phyloP scores from a whole-genome alignment of 2,797 vertebrate species.

The Oryzias dopingdopingensis region DNA sequence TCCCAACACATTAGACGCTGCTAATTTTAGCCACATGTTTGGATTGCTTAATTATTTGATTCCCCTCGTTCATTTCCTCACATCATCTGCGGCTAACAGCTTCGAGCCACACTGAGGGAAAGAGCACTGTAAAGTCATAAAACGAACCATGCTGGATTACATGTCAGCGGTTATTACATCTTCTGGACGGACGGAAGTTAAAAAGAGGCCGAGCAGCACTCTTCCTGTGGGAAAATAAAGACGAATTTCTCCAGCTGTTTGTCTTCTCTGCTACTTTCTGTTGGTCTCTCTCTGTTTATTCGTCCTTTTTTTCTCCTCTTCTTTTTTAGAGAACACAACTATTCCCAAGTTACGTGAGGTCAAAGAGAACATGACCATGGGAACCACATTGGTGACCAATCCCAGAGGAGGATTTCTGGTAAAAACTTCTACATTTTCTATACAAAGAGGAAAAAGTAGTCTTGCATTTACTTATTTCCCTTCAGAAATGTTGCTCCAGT shows the following conservation, averaged over 20 bases:
- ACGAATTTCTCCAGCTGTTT: conserved; percentile 70
- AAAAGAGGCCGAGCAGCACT: conserved; percentile 11
- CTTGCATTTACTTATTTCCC: conserved; percentile 22
- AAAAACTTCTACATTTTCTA: conserved; percentile 49
- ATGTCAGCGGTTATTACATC: conserved; percentile 25
- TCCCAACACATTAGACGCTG: conserved; percentile 21
- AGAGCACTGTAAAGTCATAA: conserved; percentile 17
- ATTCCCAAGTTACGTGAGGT: conserved; percentile 90
- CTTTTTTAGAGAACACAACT: conserved; percentile 84
- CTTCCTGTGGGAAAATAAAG: conserved; percentile 65
- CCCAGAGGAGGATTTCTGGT: conserved; percentile 96
- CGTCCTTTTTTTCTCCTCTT: conserved; percentile 45
- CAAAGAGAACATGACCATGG: conserved; percentile 99
- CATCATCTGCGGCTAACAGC: conserved; percentile 7
- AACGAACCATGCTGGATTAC: conserved; percentile 37
- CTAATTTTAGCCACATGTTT: conserved; percentile 65
- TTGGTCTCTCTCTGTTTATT: conserved; percentile 67
- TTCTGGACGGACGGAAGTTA: conserved; percentile 11
- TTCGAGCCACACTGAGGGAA: neutral
- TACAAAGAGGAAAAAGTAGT: conserved; percentile 12
- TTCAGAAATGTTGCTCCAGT: conserved; percentile 4
- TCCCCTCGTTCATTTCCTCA: neutral
- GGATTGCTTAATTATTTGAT: conserved; percentile 32
- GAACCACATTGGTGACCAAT: conserved; percentile 93
- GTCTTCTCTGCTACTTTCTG: conserved; percentile 38